Evolutionary conservation across 2,113 vertebrate species (phyloP), one percentile per base, ranked within the genome.

Genomic region (Oenanthe oenanthe): DNA sequence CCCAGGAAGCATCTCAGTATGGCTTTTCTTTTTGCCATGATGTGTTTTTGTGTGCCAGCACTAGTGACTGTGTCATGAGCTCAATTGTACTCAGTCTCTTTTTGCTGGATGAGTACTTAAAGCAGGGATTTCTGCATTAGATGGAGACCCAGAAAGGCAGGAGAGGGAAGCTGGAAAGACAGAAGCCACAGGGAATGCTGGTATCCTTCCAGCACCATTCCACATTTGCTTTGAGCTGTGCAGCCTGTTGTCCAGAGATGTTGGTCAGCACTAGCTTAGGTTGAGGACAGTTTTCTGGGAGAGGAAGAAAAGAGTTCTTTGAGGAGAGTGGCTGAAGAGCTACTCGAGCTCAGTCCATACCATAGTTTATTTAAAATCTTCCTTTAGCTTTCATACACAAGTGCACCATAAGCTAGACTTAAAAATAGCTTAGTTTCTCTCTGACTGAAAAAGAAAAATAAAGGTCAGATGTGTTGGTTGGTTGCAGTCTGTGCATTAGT

Each of bases 381-480:
- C 63, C 48, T 74, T 74, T 54, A 72, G 63, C 51, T 91, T 72
- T 68, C 40, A 25, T 84, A 61, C 17, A 32, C 71, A 40, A 71
- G 32, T 25, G 10, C 53, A 34, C 38, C 12, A 7, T 79, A 76
- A 72, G 58, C 51, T 51, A 80, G 78, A 38, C 79, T 88, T 93
- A 80, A 94, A 94, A 96, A 85, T 77, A 94, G 63, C 75, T 90
- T 38, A 4, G 45, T 89, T 92, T 94, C 58, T 67, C 62, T 67
- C 67, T 54, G 70, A 25, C 68, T 80, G 61, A 77, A 76, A 65
- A 78, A 84, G 56, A 61, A 68, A 54, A 54, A 89, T 24, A 74
- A 61, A 94, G 67, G 78, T 75, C 66, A 85, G 70, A 40, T 61
- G 34, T 53, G 31, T 38, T 82, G 78, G 85, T 72, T 85, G 71